Evolutionary conservation across 1,140 invertebrate species (phyloP).

Genomic region (Cherax quadricarinatus): DNA sequence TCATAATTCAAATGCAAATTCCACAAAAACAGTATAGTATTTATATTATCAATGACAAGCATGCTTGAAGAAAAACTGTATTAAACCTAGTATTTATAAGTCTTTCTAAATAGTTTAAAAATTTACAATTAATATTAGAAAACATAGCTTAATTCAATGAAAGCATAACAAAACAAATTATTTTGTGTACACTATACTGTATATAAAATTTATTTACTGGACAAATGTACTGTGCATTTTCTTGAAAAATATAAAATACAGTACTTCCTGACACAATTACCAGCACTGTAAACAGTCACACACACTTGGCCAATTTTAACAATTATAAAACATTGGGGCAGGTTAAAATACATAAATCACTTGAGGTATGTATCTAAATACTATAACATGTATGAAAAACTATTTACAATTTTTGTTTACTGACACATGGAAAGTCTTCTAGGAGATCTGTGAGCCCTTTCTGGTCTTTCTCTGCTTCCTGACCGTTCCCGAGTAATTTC

Average conservation of each 20-base stretch:
- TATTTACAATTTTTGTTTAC: background rate
- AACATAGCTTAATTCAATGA: background rate
- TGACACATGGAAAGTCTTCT: constrained; percentile 66
- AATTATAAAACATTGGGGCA: background rate
- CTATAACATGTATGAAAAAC: background rate
- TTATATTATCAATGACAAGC: no score
- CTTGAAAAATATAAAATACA: background rate
- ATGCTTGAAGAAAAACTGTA: no score
- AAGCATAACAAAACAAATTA: background rate
- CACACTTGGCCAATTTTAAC: background rate
- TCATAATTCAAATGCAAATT: no score
- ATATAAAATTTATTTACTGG: background rate
- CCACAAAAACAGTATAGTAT: no score
- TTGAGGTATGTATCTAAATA: background rate
- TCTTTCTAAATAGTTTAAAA: no score
- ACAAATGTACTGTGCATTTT: background rate
- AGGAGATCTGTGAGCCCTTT: constrained; percentile 56
- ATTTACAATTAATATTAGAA: background rate
- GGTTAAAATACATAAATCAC: background rate
- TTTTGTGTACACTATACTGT: background rate
- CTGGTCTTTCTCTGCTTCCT: constrained; percentile 57
- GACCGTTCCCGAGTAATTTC: constrained; percentile 25
- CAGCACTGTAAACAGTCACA: no score
- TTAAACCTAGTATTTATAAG: no score
- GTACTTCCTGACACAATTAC: background rate